Evolutionary conservation across 1,140 invertebrate species (phyloP), one percentile per base, ranked within the genome.

Genomic region (Diabrotica undecimpunctata): DNA sequence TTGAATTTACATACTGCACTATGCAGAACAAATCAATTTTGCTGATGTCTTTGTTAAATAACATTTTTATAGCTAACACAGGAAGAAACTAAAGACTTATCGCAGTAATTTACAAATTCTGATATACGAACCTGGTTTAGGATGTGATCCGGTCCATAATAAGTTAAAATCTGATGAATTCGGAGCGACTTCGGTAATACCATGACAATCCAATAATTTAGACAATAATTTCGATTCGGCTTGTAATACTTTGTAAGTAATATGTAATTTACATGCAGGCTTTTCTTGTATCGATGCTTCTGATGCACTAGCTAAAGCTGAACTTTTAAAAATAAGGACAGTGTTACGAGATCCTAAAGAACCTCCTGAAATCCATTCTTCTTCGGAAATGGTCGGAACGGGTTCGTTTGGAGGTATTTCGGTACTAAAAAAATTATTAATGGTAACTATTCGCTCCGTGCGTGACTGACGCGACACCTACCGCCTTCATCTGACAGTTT

Each of bases 91-190:
- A 5, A 6, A 46, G 8, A 46, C 41, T 46, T 46, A 46, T 5
- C n/a, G 41, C n/a, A 46, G 8, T 10, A 10, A n/a, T n/a, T 46
- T 46, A 6, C 41, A 46, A 8, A 8, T 5, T 46, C 25, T 25
- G 25, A 54, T 10, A 67, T 38, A 57, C 59, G 65, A 54, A 76
- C 95, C 93, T 39, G 94, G 91, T 78, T 96, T 96, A 6, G 94
- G 90, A 79, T 96, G 93, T 36, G 90, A 87, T 12, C 94, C 94
- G 54, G 93, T 94, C 95, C 95, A 97, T 12, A 96, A 74, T 36
- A 97, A 77, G 78, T 94, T 96, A 78, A 90, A 96, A 77, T 94
- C 90, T 50, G 85, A 84, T 59, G 87, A 86, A 55, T 87, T 83
- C 4, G 78, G 61, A 70, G 82, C 77, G 46, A 86, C 84, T 79